Evolutionary conservation across 2,797 vertebrate species (phyloP), one percentile per base, ranked within the genome.

Genomic region (Cirrhinus molitorella): DNA sequence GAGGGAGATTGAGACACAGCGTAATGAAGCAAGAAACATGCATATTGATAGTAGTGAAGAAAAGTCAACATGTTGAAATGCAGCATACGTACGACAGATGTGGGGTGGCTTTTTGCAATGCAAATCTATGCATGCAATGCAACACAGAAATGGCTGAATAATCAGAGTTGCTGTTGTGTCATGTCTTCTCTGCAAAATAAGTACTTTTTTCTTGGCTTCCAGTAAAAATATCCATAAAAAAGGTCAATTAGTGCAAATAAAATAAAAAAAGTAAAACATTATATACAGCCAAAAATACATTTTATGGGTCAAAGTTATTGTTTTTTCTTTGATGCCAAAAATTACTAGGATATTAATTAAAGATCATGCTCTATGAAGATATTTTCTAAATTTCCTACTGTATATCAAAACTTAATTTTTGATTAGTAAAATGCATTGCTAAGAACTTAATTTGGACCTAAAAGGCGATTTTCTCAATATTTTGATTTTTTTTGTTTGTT

Each of bases 1-100:
- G 70, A 55, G 55, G 19, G 59, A 51, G 68, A 51, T 21, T 53
- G 73, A 82, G 57, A 82, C 23, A 31, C 37, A 14, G 31, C 34
- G 6, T 74, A 73, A 66, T 74, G 71, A 59, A 47, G 67, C 7
- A 72, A 40, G 45, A 65, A 75, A 66, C n/a, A 28, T 63, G 70
- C 28, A 47, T 40, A 61, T 23, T 43, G 57, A 51, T 66, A 19
- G 16, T 74, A 82, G 45, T 53, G 31, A 40, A 37, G 70, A 53
- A 80, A 73, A 37, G 25, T 10, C 4, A 81, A 59, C 14, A 5
- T 81, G 79, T 23, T 72, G 79, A 63, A 72, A 72, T 13, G 9
- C 28, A 51, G 59, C 45, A 40, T 51, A 53, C 0, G 13, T 19
- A 51, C 4, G 3, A 11, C 59, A 63, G 43, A 37, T 81, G 67